A percentile compares a stretch with the other conserved stretches of the same genome.
Conservation (phyloP, 2,888 invertebrate species). For the Argynnis bischoffii region DNA sequence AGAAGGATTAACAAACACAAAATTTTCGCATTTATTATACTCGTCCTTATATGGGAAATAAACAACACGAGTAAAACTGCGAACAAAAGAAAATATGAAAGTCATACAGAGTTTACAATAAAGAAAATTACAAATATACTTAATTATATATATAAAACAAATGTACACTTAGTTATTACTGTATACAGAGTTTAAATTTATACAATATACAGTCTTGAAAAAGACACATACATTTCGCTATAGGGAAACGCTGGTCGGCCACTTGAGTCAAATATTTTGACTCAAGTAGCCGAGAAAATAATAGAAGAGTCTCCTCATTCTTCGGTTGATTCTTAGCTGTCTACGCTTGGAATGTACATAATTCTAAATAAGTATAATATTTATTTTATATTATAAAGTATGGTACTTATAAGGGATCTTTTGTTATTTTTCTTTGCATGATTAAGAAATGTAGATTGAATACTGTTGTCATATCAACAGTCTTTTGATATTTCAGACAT, state of each 20-base stretch:
- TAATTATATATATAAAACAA: no score
- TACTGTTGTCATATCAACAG: background rate
- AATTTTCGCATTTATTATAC: no score
- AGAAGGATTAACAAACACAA: no score
- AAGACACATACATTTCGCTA: background rate
- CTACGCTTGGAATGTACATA: background rate
- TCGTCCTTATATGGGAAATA: no score
- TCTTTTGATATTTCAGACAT: background rate
- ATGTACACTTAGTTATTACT: no score
- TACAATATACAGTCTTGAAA: background rate
- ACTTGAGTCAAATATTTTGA: slow-evolving; percentile 22
- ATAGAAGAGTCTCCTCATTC: slow-evolving; percentile 10
- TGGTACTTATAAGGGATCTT: background rate
- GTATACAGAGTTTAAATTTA: background rate
- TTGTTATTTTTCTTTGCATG: background rate
- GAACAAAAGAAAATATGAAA: no score
- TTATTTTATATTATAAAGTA: background rate
- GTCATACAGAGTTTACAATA: no score
- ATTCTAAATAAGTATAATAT: no score
- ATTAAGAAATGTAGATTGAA: background rate
- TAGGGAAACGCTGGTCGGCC: slow-evolving; percentile 16
- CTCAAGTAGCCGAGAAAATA: slow-evolving; percentile 18
- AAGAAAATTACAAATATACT: no score
- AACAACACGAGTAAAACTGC: no score
- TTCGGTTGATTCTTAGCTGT: background rate